Base-by-base conservation (phyloP, 2,113 vertebrate species). In the Todiramphus saurophagus region DNA sequence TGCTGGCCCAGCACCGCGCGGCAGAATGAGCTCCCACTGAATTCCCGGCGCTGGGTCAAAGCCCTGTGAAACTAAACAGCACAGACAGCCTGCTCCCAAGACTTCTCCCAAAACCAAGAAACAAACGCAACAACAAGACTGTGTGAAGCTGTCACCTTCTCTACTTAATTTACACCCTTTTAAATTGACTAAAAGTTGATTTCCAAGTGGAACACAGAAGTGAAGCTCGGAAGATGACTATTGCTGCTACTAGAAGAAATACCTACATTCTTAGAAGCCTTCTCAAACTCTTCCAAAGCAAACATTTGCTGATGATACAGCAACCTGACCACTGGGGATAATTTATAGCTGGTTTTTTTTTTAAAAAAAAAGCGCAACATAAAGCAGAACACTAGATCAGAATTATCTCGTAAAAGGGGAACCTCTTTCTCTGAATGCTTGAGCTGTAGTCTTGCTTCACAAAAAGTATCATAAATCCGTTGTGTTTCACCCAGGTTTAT, bases 381-480 rank as follows among this genome's bases (percentile, higher is more conserved):
- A 89, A 97, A 89, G 79, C 20, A 43, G 41, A 88, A 96, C 94
- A 87, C 96, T 97, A 98, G 97, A 98, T 98, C 96, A 98, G 97
- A 97, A 98, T 98, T 97, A 97, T 93, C 93, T 96, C 94, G 58
- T 98, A 97, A 98, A 98, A 97, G 39, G 66, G 56, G 66, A 95
- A 91, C 79, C 81, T 89, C 95, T 97, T 97, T 96, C 93, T 97
- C 97, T 68, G 85, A 97, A 96, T 93, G 92, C 90, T 83, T 58
- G 84, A 90, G 84, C 97, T 95, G 87, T 92, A 85, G 84, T 76
- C 95, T 89, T 95, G 90, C 93, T 96, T 96, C 95, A 95, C 90
- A 92, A 97, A 93, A 94, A 96, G 96, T 96, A 97, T 82, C 96
- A 94, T 98, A 98, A 97, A 97, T 97, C 97, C 96, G 88, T 97